Conservation (phyloP, 2,797 vertebrate species). For the Xyrichtys novacula region DNA sequence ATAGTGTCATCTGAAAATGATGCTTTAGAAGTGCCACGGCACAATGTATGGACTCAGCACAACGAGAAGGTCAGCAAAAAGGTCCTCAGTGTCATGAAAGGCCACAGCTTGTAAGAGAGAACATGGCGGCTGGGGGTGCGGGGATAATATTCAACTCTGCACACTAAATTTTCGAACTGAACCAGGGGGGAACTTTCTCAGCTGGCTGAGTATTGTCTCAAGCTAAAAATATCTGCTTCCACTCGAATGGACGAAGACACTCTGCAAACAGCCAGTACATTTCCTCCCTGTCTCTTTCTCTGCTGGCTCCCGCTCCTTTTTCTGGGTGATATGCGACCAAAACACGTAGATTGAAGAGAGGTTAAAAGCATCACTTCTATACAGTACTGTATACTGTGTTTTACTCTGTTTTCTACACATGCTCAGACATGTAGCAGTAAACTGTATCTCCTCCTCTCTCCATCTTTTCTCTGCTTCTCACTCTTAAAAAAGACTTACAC, state of each 20-base stretch:
- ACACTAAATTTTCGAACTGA: conserved; percentile 50
- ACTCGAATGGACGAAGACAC: conserved; percentile 52
- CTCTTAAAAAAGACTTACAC: conserved; percentile 70
- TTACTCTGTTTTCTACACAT: conserved; percentile 69
- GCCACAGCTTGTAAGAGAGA: conserved; percentile 40
- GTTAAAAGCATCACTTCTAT: conserved; percentile 30
- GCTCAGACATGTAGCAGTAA: conserved; percentile 58
- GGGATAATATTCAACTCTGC: conserved; percentile 59
- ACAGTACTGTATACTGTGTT: conserved; percentile 47
- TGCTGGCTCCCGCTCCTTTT: conserved; percentile 23
- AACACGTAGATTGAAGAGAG: conserved; percentile 20
- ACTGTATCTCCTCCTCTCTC: conserved; percentile 57
- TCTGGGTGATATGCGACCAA: conserved; percentile 21
- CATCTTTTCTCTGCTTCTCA: conserved; percentile 66
- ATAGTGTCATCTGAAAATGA: conserved; percentile 20
- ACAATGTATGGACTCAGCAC: conserved; percentile 32
- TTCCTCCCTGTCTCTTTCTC: conserved; percentile 8
- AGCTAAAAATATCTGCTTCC: conserved; percentile 72
- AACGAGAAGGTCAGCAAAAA: conserved; percentile 64
- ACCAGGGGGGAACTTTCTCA: conserved; percentile 63
- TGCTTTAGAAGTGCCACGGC: conserved; percentile 23
- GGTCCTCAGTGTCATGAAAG: conserved; percentile 55
- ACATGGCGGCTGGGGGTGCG: conserved; percentile 20
- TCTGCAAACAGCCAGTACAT: conserved; percentile 41
- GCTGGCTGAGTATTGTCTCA: conserved; percentile 67